Conservation (phyloP, 2,888 invertebrate species). For the Lingula anatina region DNA sequence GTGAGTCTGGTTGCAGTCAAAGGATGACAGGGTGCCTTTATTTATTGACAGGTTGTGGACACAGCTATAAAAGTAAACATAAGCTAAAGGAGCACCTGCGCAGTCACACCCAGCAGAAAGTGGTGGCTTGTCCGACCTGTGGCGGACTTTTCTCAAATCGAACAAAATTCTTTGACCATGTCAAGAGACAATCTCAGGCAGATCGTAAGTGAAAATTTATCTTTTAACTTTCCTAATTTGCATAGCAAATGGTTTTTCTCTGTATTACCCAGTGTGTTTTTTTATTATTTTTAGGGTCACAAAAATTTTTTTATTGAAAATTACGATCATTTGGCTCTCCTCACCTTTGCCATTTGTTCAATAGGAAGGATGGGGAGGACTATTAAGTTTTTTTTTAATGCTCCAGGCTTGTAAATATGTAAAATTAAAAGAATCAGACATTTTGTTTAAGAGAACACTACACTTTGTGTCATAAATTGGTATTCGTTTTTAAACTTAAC, state of each 20-base stretch:
- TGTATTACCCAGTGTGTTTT: too few species aligned
- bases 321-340: too few species aligned
- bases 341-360: too few species aligned
- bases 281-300: too few species aligned
- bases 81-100: conserved; percentile 72
- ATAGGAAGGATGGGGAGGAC: too few species aligned
- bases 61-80: conserved; percentile 37
- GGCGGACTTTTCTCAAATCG: conserved; percentile 76
- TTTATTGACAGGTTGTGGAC: conserved; percentile 39
- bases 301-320: too few species aligned
- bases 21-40: too few species aligned
- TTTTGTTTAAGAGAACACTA: neutral
- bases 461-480: too few species aligned
- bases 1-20: too few species aligned
- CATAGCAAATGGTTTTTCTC: neutral
- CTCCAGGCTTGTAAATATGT: too few species aligned
- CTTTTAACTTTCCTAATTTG: neutral
- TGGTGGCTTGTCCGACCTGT: conserved; percentile 87
- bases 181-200: conserved; percentile 70
- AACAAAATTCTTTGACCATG: conserved; percentile 80
- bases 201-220: conserved; percentile 58
- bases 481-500: neutral
- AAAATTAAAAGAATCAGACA: neutral
- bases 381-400: too few species aligned
- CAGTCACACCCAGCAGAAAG: conserved; percentile 80